phyloP scores from a whole-genome alignment of 2,113 vertebrate genomes.

The Rhea pennata region DNA sequence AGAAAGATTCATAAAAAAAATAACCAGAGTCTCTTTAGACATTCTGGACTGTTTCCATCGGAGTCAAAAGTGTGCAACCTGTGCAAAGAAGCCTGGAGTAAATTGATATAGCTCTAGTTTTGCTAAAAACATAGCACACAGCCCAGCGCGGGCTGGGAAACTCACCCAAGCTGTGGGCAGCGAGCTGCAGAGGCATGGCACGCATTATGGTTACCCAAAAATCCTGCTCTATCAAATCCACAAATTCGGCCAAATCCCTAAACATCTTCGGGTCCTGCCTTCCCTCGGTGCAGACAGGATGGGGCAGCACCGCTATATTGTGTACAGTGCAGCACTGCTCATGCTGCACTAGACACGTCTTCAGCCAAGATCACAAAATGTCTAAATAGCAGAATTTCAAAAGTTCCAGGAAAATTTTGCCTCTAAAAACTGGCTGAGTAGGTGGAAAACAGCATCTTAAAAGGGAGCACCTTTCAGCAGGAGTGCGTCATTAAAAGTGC shows the following conservation, averaged over 20 bases:
- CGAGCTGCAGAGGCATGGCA: too few species aligned
- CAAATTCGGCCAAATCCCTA: not conserved
- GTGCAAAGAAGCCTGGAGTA: not conserved
- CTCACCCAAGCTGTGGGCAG: too few species aligned
- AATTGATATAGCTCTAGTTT: not conserved
- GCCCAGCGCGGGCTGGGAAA: not conserved
- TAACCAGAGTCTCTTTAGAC: too few species aligned
- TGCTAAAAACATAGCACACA: accelerated
- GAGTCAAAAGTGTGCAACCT: not conserved
- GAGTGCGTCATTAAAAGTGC: not conserved
- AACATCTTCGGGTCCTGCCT: not conserved
- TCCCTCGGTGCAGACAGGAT: not conserved
- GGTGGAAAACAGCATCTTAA: not conserved
- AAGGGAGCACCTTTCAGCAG: not conserved
- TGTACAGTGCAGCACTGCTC: too few species aligned
- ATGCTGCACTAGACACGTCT: not conserved
- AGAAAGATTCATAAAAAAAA: not conserved
- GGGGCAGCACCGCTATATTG: not conserved
- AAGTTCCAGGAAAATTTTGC: not conserved
- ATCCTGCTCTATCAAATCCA: too few species aligned
- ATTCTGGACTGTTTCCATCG: not conserved
- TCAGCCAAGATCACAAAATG: not conserved
- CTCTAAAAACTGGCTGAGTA: not conserved
- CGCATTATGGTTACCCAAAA: too few species aligned
- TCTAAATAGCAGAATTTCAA: not conserved